These are phyloP conservation scores for Chloropsis hardwickii DNA, from an alignment of 2,113 vertebrate genomes.

Conservation along the genomic window DNA sequence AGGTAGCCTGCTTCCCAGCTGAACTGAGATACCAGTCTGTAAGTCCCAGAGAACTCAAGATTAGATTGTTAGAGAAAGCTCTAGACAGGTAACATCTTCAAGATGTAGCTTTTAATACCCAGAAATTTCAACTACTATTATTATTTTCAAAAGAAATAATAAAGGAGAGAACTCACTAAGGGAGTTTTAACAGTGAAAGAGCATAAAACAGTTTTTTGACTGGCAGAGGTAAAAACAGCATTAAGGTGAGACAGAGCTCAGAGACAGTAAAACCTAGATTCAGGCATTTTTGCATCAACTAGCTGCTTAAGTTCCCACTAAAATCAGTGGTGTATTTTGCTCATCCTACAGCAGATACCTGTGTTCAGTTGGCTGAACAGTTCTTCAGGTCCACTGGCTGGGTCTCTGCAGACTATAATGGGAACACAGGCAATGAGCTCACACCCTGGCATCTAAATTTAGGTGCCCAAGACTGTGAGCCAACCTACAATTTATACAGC, in stretches of 20 bases:
- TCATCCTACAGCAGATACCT: neutral
- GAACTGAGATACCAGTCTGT: neutral
- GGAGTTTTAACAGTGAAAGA: neutral
- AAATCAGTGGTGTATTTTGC: neutral
- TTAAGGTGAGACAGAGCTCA: neutral
- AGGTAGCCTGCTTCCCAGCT: neutral
- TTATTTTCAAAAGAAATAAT: neutral
- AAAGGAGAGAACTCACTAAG: neutral
- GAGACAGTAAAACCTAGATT: neutral
- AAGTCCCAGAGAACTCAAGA: neutral
- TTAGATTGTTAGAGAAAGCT: neutral
- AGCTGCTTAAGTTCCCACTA: neutral
- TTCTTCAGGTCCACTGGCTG: neutral
- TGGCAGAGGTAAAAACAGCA: neutral
- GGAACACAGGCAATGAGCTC: slow-evolving; percentile 29
- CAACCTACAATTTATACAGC: slow-evolving; percentile 14
- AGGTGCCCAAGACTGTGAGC: slow-evolving; percentile 17
- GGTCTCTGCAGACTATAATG: neutral
- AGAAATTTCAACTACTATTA: neutral
- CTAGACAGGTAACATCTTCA: neutral
- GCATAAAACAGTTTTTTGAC: neutral
- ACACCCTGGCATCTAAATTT: slow-evolving; percentile 54
- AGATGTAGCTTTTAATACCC: neutral
- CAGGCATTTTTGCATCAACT: neutral
- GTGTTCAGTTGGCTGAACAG: neutral